Base-by-base conservation (phyloP, 2,888 invertebrate genomes). In the Tolmerus cingulatus region DNA sequence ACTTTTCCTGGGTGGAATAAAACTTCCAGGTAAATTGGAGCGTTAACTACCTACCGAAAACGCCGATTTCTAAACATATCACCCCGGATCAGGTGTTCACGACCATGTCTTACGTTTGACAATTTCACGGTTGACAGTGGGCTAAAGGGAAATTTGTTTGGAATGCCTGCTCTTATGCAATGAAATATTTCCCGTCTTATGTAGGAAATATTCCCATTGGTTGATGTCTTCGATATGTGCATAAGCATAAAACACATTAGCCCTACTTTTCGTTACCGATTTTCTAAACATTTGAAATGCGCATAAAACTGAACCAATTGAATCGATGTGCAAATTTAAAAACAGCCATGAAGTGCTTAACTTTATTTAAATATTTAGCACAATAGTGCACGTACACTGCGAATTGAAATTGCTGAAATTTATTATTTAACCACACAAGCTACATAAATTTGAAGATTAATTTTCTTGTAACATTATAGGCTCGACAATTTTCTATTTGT, bases 81-180 rank as follows among this genome's bases (percentile, higher is more conserved):
- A 66, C 27, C 27, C 87, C 88, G 86, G 87, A 89, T 89, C 89
- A 89, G 88, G 89, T 89, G 89, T 88, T 87, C 88, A 87, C 88
- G 57, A 51, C 88, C 88, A 88, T 88, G 87, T 88, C 88, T 87
- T 81, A 87, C 87, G 87, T 87, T 87, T 87, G 87, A 88, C 88
- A 74, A 30, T 77, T 77, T 37, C n/a, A 77, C 77, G 27, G 34
- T 37, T 77, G 77, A 23, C 27, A 74, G 30, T 5, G 30, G 19
- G 30, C 7, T 74, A 5, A 0, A 16, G 34, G 74, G 74, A 74
- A 74, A 74, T 51, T 51, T 51, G n/a, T n/a, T n/a, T 51, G 0
- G 2, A 16, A 14, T 51, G 51, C 51, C 51, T n/a, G 51, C 16
- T 51, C 7, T 51, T 51, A 51, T 51, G 51, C 51, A 51, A 51